Base-by-base conservation (phyloP, 2,888 invertebrate species). In the Eupithecia pulchellata region DNA sequence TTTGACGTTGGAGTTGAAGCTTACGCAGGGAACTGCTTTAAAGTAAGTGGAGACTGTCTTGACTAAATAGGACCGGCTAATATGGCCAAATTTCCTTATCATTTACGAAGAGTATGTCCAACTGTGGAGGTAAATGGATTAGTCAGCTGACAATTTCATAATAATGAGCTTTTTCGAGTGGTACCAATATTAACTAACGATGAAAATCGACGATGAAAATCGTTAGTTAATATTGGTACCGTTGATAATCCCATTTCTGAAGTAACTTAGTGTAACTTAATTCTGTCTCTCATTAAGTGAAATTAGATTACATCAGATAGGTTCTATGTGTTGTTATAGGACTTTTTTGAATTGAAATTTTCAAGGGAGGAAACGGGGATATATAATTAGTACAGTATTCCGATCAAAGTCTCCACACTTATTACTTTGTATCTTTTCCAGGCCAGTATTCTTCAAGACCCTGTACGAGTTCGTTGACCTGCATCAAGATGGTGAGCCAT, bases 391-490 rank as follows among this genome's bases (percentile, higher is more conserved):
- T 9, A 9, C 1, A 13, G 1, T 17, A 17, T 47, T 20, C 42
- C 9, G 9, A 20, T 20, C 42, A 20, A 20, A 39, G 20, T 3
- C 42, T 29, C 2, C 17, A 57, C 14, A 57, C 29, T 17, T n/a
- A 20, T 13, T 14, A 17, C 29, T 29, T 9, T 29, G 17, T 66
- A n/a, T 65, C 66, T 61, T 36, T 89, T 87, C 52, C 86, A 98
- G 98, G 81, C 97, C 98, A 0, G 96, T 98, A 62, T 96, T 96
- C 81, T 98, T 98, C 87, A 97, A 97, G 85, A 96, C 98, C 0
- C 95, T 97, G 32, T 98, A 98, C 90, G 98, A 98, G 89, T 98
- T 98, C 84, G 98, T 98, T 57, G 98, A 98, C 86, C 93, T 98
- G 11, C 97, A 97, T 81, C 97, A 98, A 90, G 98, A 98, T 78